These are phyloP conservation scores for Oegoconia quadripuncta DNA, from an alignment of 2,888 invertebrate genomes.

Conservation along the genomic window DNA sequence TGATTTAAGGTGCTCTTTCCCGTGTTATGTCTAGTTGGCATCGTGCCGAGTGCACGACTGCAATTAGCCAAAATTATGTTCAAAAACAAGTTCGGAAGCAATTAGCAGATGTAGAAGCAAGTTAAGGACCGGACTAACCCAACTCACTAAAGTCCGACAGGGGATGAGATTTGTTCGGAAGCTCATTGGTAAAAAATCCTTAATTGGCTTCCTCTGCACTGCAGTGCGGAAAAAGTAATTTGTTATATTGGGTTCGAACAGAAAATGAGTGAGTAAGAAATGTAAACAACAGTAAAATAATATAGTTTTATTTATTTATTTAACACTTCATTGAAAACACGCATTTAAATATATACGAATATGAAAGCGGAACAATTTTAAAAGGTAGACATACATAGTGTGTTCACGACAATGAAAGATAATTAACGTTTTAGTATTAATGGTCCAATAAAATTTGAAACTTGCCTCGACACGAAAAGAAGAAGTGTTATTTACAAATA, in stretches of 20 bases:
- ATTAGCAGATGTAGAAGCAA: constrained; percentile 70
- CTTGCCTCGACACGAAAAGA: no score
- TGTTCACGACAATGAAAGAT: no score
- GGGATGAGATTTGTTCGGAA: constrained; percentile 42
- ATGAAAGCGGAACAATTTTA: no score
- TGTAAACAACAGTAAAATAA: no score
- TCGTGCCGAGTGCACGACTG: constrained; percentile 57
- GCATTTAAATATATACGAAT: no score
- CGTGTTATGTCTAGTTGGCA: constrained; percentile 50
- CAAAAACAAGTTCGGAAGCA: constrained; percentile 72
- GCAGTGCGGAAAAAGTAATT: background rate
- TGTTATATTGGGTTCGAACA: constrained; percentile 1
- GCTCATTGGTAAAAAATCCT: constrained; percentile 28
- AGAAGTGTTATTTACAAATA: no score
- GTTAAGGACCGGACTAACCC: constrained; percentile 53
- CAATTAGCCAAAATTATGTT: constrained; percentile 75
- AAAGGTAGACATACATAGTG: no score
- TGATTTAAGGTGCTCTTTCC: constrained; percentile 55
- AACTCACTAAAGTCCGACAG: constrained; percentile 42
- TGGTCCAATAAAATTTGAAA: no score
- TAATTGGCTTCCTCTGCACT: constrained; percentile 13
- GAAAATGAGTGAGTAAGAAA: background rate
- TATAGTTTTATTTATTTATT: no score
- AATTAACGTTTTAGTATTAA: no score
- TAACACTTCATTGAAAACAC: no score